Conservation (phyloP, 2,888 invertebrate genomes). For the Ochropleura plecta region DNA sequence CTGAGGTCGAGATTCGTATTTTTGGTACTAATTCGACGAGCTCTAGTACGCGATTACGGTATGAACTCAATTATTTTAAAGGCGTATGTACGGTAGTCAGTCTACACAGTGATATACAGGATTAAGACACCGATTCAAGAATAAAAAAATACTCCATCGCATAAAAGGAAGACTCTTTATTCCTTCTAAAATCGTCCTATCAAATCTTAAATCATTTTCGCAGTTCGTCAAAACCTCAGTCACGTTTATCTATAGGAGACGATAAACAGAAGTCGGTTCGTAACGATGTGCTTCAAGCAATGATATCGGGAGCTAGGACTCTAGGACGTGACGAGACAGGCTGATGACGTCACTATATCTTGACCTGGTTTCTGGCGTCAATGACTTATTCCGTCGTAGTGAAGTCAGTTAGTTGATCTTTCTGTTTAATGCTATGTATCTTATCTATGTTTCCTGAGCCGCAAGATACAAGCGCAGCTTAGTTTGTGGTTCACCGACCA, state of each 20-base stretch:
- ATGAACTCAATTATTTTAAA: too few species aligned
- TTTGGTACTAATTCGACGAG: too few species aligned
- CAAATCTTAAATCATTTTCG: slow-evolving; percentile 17
- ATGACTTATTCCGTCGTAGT: slow-evolving; percentile 23
- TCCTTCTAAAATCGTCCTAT: slow-evolving; percentile 7
- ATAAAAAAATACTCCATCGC: background rate
- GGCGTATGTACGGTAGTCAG: too few species aligned
- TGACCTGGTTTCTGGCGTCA: slow-evolving; percentile 38
- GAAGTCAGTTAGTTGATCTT: slow-evolving; percentile 6
- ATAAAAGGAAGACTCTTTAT: background rate
- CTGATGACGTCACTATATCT: slow-evolving; percentile 27
- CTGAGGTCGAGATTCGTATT: too few species aligned
- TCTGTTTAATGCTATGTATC: background rate
- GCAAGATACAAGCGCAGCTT: too few species aligned
- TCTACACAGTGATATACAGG: too few species aligned
- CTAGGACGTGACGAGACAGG: slow-evolving; percentile 12
- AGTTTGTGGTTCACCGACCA: too few species aligned
- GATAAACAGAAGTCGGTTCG: slow-evolving; percentile 25
- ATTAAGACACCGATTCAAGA: background rate
- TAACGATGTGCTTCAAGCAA: slow-evolving; percentile 43
- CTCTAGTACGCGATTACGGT: too few species aligned
- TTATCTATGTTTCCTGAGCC: background rate
- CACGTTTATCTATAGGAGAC: slow-evolving; percentile 17
- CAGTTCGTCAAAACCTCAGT: slow-evolving; percentile 28
- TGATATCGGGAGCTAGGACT: slow-evolving; percentile 37